These are phyloP conservation scores for Papilio demoleus DNA, from an alignment of 2,888 invertebrate species.

Conservation along the genomic window DNA sequence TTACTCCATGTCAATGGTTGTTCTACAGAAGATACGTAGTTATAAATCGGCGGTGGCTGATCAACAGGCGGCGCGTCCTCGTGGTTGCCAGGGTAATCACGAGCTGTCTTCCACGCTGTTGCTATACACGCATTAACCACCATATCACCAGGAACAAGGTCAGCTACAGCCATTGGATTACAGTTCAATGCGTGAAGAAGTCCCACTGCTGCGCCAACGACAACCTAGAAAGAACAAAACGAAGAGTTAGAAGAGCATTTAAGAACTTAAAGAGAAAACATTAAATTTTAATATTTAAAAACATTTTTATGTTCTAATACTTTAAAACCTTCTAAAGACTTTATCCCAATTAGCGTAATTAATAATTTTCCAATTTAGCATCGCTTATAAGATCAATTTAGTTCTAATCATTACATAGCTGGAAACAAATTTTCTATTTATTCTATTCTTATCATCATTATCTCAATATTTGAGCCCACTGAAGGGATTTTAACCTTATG, in stretches of 20 bases:
- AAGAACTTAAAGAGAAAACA: no score
- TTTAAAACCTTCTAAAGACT: no score
- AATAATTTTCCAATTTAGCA: no score
- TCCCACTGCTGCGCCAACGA: slow-evolving; percentile 86
- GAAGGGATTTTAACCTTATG: no score
- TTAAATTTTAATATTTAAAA: no score
- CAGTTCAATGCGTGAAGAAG: slow-evolving; percentile 88
- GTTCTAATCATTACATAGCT: no score
- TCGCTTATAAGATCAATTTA: no score
- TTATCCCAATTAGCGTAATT: no score
- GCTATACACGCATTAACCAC: slow-evolving; percentile 89
- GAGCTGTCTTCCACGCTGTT: slow-evolving; percentile 85
- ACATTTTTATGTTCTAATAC: no score
- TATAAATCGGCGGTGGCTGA: slow-evolving; percentile 86
- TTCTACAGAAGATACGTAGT: slow-evolving; percentile 91
- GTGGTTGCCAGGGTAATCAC: slow-evolving; percentile 66
- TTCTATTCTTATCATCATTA: no score
- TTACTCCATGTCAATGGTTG: slow-evolving; percentile 91
- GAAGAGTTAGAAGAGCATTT: background rate
- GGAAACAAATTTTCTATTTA: no score
- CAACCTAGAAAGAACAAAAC: slow-evolving; percentile 66
- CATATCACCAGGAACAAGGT: slow-evolving; percentile 92
- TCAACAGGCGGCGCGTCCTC: slow-evolving; percentile 68
- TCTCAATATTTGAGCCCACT: no score
- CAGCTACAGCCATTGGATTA: slow-evolving; percentile 84